Percentiles rank a stretch among this genome's conserved stretches.
These are phyloP conservation scores for Clamator glandarius DNA, from an alignment of 2,797 vertebrate genomes.

Conservation along the genomic window DNA sequence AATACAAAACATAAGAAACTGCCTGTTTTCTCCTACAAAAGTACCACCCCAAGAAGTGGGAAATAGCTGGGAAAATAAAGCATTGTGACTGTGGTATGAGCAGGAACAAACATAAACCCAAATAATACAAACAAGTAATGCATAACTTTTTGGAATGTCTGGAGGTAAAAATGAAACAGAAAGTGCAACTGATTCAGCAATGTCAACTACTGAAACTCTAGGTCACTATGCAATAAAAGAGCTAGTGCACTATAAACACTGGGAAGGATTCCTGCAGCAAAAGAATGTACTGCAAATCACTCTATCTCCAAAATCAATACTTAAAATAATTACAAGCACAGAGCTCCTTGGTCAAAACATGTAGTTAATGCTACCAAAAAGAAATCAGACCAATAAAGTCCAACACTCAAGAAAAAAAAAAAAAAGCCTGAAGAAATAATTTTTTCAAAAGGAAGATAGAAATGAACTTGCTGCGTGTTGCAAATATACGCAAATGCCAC, in stretches of 20 bases:
- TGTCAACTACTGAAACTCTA: background rate
- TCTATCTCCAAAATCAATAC: background rate
- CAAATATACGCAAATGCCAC: background rate
- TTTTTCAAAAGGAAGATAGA: background rate
- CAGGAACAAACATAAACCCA: background rate
- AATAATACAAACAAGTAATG: background rate
- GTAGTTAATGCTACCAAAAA: background rate
- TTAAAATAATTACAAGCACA: background rate
- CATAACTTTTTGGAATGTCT: background rate
- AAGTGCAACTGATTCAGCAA: background rate
- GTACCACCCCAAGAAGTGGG: background rate
- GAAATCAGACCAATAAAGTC: background rate
- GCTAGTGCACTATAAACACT: background rate
- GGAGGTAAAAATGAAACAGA: conserved; percentile 14
- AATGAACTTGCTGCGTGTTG: background rate
- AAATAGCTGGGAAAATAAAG: background rate
- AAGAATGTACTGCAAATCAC: background rate
- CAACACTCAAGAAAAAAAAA: background rate
- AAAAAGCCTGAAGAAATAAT: background rate
- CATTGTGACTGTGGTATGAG: background rate
- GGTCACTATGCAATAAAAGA: background rate
- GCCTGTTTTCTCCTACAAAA: background rate
- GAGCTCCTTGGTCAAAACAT: background rate
- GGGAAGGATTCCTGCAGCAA: no score
- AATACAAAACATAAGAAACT: background rate